Conservation (phyloP, 1,140 invertebrate species). For the Tetraneura akinire region DNA sequence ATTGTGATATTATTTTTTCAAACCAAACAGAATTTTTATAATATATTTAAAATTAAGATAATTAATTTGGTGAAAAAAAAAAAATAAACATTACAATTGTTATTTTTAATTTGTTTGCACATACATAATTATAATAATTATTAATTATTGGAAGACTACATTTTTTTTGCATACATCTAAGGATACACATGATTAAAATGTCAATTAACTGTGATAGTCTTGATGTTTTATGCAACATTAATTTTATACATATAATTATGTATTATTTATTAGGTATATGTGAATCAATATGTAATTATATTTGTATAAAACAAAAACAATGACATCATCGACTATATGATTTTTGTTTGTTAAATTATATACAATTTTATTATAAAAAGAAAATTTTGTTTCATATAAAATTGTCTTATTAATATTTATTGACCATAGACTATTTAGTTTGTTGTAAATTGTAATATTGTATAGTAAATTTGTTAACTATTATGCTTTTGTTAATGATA, state of each 20-base stretch:
- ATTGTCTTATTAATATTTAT: neutral
- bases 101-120: neutral
- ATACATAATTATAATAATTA: no score
- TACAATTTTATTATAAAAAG: neutral
- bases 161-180: neutral
- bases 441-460: no score
- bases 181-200: neutral
- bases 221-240: neutral
- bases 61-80: conserved; percentile 17
- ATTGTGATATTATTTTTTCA: conserved; percentile 50
- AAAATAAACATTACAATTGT: conserved; percentile 22
- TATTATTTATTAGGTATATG: no score
- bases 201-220: conserved; percentile 1
- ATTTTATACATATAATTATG: no score
- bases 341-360: conserved; percentile 3
- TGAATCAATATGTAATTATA: no score
- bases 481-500: neutral
- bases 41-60: conserved; percentile 15
- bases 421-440: neutral
- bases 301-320: no score
- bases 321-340: neutral
- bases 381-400: neutral
- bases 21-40: conserved; percentile 17
- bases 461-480: neutral
- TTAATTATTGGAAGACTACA: neutral